These are phyloP conservation scores for Neostethus bicornis DNA, from an alignment of 2,797 vertebrate species.

Conservation along the genomic window DNA sequence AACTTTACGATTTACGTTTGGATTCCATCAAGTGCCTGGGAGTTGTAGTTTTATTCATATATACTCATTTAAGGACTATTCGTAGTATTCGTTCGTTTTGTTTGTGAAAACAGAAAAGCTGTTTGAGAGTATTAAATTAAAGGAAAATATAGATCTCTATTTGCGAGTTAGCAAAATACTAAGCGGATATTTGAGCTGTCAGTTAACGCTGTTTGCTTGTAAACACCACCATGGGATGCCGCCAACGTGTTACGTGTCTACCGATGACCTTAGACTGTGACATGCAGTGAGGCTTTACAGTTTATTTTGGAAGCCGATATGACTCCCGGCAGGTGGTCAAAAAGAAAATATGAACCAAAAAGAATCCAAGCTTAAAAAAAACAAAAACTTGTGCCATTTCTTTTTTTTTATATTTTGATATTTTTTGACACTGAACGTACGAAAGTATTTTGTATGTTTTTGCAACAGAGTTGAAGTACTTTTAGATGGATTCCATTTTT, in stretches of 20 bases:
- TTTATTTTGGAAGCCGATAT: conserved; percentile 64
- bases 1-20: conserved; percentile 66
- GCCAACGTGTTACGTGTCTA: conserved; percentile 54
- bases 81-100: conserved; percentile 37
- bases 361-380: conserved; percentile 7
- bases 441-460: conserved; percentile 60
- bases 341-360: conserved; percentile 41
- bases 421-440: conserved; percentile 52
- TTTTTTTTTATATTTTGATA: conserved; percentile 52
- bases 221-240: conserved; percentile 48
- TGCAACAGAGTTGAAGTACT: conserved; percentile 36
- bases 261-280: conserved; percentile 83
- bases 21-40: conserved; percentile 84
- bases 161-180: conserved; percentile 72
- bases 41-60: conserved; percentile 65
- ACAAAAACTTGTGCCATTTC: conserved; percentile 65
- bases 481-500: conserved; percentile 41
- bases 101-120: conserved; percentile 34
- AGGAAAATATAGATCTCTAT: conserved; percentile 51
- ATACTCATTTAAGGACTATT: conserved; percentile 20
- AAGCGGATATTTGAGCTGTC: conserved; percentile 39
- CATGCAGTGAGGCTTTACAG: conserved; percentile 64
- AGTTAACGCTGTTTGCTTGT: conserved; percentile 48
- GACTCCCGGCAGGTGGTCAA: conserved; percentile 46
- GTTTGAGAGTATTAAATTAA: conserved; percentile 5